Evolutionary conservation across 2,113 vertebrate genomes (phyloP).

Genomic region (Tiliqua scincoides): DNA sequence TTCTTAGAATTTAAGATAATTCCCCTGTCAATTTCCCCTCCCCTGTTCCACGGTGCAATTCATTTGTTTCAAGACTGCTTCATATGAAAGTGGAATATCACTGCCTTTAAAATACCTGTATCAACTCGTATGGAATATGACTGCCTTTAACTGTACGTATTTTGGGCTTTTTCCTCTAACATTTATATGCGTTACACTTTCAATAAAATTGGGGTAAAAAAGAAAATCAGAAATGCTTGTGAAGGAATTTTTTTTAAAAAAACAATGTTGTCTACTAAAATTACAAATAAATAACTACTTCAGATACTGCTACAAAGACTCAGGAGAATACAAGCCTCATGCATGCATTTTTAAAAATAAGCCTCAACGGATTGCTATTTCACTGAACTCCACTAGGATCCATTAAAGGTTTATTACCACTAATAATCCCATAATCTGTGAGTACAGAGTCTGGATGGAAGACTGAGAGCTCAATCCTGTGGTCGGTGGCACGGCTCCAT

Average conservation of each 20-base stretch:
- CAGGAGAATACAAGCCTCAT: background rate
- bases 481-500: too few species aligned
- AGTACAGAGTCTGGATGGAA: conserved; percentile 25
- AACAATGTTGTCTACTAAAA: too few species aligned
- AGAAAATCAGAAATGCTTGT: background rate
- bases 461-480: too few species aligned
- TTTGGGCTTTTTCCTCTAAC: background rate
- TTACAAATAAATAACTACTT: background rate
- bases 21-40: background rate
- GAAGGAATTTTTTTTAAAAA: background rate
- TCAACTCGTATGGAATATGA: background rate
- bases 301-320: background rate
- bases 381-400: background rate
- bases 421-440: conserved; percentile 35
- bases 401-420: background rate
- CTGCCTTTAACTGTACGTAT: background rate
- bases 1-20: background rate
- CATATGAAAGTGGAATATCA: background rate
- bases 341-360: conserved; percentile 10
- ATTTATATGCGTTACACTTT: background rate
- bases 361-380: conserved; percentile 30
- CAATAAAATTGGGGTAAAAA: background rate
- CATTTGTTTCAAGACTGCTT: background rate
- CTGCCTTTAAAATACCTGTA: background rate
- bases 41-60: background rate